These are phyloP conservation scores for Drosophila mauritiana DNA, from an alignment of 1,140 invertebrate genomes.

Conservation along the genomic window DNA sequence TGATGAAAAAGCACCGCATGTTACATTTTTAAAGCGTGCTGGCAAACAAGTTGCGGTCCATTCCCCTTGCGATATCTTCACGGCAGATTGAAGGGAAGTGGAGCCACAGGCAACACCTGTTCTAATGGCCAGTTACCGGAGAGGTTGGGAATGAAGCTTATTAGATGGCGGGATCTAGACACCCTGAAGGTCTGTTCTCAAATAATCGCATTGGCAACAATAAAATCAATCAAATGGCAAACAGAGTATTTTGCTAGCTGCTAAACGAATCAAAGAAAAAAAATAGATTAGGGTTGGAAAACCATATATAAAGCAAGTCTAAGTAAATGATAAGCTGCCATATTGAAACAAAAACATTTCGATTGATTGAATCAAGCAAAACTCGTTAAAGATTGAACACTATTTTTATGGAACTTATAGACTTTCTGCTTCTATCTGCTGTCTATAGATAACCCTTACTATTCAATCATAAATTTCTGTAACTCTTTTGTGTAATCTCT, in stretches of 20 bases:
- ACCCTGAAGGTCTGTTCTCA: not conserved
- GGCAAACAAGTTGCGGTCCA: constrained; percentile 47
- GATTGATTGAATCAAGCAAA: too few relatives aligned
- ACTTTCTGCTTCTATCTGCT: too few relatives aligned
- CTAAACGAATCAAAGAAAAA: not conserved
- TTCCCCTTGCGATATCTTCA: constrained; percentile 10
- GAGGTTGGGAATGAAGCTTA: constrained; percentile 11
- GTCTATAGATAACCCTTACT: too few relatives aligned
- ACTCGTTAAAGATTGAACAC: too few relatives aligned
- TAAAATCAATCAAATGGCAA: constrained; percentile 17
- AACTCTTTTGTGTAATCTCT: too few relatives aligned
- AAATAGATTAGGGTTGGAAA: not conserved
- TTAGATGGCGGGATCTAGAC: constrained; percentile 11
- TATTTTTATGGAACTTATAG: too few relatives aligned
- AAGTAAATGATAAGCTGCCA: too few relatives aligned
- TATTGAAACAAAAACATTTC: too few relatives aligned
- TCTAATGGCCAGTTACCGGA: constrained; percentile 29
- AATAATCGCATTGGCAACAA: constrained; percentile 17
- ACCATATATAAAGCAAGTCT: too few relatives aligned
- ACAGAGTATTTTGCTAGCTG: not conserved
- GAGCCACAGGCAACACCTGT: constrained; percentile 54
- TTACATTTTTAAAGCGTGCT: constrained; percentile 68
- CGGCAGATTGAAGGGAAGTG: constrained; percentile 43
- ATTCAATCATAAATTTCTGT: too few relatives aligned
- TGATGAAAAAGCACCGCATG: constrained; percentile 70